Evolutionary conservation across 2,113 vertebrate species (phyloP).

Genomic region (Brevimyrus niger): DNA sequence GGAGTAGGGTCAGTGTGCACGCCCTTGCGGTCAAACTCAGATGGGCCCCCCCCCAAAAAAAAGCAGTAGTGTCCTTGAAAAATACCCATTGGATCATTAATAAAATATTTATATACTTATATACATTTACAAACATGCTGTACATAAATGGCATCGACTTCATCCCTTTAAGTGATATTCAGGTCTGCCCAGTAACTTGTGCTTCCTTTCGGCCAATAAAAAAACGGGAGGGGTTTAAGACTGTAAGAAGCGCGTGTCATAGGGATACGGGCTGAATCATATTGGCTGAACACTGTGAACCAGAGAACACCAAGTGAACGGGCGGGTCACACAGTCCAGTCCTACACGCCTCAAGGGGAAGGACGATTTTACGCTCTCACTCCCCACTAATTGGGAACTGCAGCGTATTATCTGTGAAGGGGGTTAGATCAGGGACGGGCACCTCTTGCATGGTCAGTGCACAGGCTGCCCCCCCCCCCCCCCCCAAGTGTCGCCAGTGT

Average conservation of each 20-base stretch:
- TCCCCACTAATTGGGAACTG: not conserved
- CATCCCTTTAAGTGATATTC: constrained; percentile 56
- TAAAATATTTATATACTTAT: constrained; percentile 69
- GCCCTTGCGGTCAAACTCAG: constrained; percentile 20
- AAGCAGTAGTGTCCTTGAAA: constrained; percentile 56
- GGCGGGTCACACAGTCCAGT: not conserved
- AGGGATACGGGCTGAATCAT: not conserved
- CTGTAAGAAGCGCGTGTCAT: not conserved
- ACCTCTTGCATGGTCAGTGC: not conserved
- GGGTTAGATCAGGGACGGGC: not conserved
- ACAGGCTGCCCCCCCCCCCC: not conserved
- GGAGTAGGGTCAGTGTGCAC: constrained; percentile 39
- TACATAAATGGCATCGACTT: constrained; percentile 54
- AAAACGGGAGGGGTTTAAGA: constrained; percentile 15
- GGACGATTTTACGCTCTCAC: not conserved
- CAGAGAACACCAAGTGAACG: not conserved
- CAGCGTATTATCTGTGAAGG: not conserved
- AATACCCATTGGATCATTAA: constrained; percentile 58
- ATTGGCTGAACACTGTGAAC: not conserved
- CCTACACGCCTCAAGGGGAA: not conserved
- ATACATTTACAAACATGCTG: constrained; percentile 69
- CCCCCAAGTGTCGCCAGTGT: not conserved
- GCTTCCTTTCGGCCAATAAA: constrained; percentile 51
- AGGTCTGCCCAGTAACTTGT: constrained; percentile 58
- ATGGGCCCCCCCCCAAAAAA: constrained; percentile 8